Evolutionary conservation across 1,140 invertebrate genomes (phyloP), one percentile per base, ranked within the genome.

Genomic region (Trigoniulus corallinus): DNA sequence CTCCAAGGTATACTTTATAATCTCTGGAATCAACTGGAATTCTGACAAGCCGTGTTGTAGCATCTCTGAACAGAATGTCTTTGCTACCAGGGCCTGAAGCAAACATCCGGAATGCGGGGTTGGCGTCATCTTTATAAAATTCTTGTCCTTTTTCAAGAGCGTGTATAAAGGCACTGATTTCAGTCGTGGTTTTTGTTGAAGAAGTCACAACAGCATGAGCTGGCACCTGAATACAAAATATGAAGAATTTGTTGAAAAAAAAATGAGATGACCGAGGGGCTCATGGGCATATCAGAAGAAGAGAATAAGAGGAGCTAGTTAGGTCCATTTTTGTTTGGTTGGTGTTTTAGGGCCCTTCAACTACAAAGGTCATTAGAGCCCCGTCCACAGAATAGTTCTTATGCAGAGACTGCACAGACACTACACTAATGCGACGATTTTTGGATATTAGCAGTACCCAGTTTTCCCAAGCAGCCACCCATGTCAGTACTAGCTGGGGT

Each of bases 151-250:
- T 22, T 2, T 54, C 18, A n/a, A 54, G 26, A 15, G 50, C 20
- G 2, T 18, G n/a, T 2, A 34, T 26, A 23, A 45, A 54, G 4
- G 15, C 7, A n/a, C n/a, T 39, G 1, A 26, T 44, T 23, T 27
- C 39, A 3, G 41, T 37, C 18, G 21, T n/a, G 21, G 37, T 39
- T 27, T 56, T 56, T 62, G 22, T 4, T n/a, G 64, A 53, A 51
- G 62, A 63, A 21, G 66, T 70, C 3, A 70, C 65, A 12, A 71
- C 55, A 13, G 64, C 65, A 54, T 65, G 64, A 0, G 66, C 54
- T 7, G 67, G 66, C 1, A 71, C 61, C 45, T 15, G 63, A 44
- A 24, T 7, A 44, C 18, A 44, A 7, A 20, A 44, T 18, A 10
- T 44, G 4, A 44, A 24, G 4, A 21, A 44, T 20, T 7, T 44